Percentiles rank a stretch among this genome's conserved stretches.
Conservation (phyloP, 2,888 invertebrate genomes). For the Deilephila porcellus region DNA sequence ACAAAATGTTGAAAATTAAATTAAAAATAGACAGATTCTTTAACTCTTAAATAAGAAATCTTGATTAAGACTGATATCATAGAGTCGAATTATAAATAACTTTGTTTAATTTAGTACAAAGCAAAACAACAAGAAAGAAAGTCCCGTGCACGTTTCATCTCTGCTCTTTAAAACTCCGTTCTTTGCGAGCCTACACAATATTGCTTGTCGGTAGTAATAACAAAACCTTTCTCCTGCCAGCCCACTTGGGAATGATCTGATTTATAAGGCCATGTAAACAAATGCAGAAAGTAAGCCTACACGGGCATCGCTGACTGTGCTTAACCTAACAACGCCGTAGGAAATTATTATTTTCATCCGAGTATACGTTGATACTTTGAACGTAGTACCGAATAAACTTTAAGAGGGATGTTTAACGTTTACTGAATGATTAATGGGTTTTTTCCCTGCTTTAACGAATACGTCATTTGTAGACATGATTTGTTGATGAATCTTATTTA, state of each 20-base stretch:
- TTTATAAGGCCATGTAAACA: slow-evolving; percentile 34
- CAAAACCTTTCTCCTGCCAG: slow-evolving; percentile 23
- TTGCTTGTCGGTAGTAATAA: slow-evolving; percentile 30
- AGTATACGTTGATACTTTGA: slow-evolving; percentile 27
- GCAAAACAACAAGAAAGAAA: not conserved
- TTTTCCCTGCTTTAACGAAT: not conserved
- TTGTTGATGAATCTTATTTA: too few relatives aligned
- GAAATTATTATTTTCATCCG: slow-evolving; percentile 60
- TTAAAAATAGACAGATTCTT: too few relatives aligned
- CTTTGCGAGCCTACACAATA: not conserved
- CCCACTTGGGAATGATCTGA: slow-evolving; percentile 34
- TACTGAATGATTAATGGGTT: not conserved
- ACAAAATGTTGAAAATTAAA: too few relatives aligned
- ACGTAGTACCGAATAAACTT: slow-evolving; percentile 27
- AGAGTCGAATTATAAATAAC: not conserved
- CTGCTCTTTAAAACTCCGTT: not conserved
- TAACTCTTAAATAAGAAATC: too few relatives aligned
- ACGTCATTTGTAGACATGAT: too few relatives aligned
- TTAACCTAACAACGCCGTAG: slow-evolving; percentile 52
- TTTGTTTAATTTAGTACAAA: not conserved
- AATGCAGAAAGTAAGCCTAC: slow-evolving; percentile 26
- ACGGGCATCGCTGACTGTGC: slow-evolving; percentile 42
- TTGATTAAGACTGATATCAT: too few relatives aligned
- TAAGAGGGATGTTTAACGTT: not conserved
- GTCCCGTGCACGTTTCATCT: too few relatives aligned